Percentiles rank a stretch among this genome's conserved stretches.
phyloP scores from a whole-genome alignment of 2,888 invertebrate genomes.

The Toxonevra muliebris region DNA sequence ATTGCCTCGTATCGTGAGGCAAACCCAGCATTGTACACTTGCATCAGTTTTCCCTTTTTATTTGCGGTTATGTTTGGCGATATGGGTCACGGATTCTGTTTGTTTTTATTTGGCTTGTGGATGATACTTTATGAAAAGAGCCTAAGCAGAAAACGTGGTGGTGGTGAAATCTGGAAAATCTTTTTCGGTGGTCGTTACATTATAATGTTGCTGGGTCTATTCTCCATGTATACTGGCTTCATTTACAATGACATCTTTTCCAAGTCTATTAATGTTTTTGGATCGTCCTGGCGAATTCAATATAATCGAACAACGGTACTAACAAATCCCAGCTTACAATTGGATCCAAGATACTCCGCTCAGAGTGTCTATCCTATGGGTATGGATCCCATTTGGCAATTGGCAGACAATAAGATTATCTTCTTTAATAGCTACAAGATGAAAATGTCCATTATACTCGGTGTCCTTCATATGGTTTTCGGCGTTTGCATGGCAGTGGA shows the following conservation, averaged over 20 bases:
- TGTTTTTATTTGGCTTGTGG: constrained; percentile 83
- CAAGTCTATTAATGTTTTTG: constrained; percentile 94
- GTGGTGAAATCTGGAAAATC: constrained; percentile 94
- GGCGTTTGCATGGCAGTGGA: constrained; percentile 87
- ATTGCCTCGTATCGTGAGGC: constrained; percentile 91
- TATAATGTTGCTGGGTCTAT: constrained; percentile 94
- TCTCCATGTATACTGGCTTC: constrained; percentile 97
- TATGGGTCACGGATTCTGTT: constrained; percentile 87
- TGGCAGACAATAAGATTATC: constrained; percentile 90
- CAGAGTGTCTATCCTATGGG: constrained; percentile 78
- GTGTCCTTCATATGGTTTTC: constrained; percentile 94
- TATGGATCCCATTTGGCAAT: constrained; percentile 81
- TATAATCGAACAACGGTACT: constrained; percentile 68
- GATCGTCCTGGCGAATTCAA: constrained; percentile 80
- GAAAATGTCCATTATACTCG: constrained; percentile 94
- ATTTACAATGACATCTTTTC: constrained; percentile 98
- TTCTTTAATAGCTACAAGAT: constrained; percentile 96
- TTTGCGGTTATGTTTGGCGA: constrained; percentile 98
- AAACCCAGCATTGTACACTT: constrained; percentile 88
- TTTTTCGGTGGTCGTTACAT: constrained; percentile 98
- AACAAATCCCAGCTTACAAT: constrained; percentile 67
- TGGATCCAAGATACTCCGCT: constrained; percentile 71
- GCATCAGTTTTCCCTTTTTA: constrained; percentile 94
- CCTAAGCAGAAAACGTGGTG: constrained; percentile 74
- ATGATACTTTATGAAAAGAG: constrained; percentile 85